Base-by-base conservation (phyloP, 2,888 invertebrate genomes). In the Nomada ferruginata region DNA sequence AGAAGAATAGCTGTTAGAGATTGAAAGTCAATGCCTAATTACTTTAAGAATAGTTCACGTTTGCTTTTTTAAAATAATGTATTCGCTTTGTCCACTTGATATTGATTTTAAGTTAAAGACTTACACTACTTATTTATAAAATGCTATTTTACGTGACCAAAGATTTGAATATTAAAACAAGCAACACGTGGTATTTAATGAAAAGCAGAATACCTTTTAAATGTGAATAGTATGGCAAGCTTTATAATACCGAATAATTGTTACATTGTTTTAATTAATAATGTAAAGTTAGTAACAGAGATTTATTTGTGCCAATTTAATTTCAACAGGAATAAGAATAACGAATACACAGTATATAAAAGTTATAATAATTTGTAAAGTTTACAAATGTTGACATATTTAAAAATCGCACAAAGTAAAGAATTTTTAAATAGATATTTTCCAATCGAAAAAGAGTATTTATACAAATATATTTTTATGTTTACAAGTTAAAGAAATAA, bases 231-330 rank as follows among this genome's bases (percentile, higher is more conserved):
- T 44, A 65, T 36, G 57, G n/a, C 66, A 76, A 79, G 69, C 64
- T 79, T 79, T 79, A 77, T 36, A 71, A 47, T 75, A 72, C 55
- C 73, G 47, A 71, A 61, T 60, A 68, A 81, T 80, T 77, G 73
- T 80, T 86, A 70, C 73, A 63, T 77, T 50, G 20, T 74, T 66
- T 69, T 72, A 84, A 72, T 85, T 71, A 83, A 76, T 13, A 50
- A 29, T 57, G 52, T 66, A 20, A 50, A 73, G 52, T 55, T 66
- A 52, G 52, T 42, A 55, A 73, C 53, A 66, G 13, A 79, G 59
- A 78, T 79, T 79, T 87, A 85, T 83, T 83, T 88, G 80, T 83
- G 75, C 63, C 69, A 80, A 79, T 85, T 83, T 81, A 82, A 84
- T 80, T 82, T 71, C 44, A 78, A 50, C 71, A 77, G 55, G 71